phyloP scores from a whole-genome alignment of 1,140 invertebrate genomes.

The Cataglyphis hispanica region DNA sequence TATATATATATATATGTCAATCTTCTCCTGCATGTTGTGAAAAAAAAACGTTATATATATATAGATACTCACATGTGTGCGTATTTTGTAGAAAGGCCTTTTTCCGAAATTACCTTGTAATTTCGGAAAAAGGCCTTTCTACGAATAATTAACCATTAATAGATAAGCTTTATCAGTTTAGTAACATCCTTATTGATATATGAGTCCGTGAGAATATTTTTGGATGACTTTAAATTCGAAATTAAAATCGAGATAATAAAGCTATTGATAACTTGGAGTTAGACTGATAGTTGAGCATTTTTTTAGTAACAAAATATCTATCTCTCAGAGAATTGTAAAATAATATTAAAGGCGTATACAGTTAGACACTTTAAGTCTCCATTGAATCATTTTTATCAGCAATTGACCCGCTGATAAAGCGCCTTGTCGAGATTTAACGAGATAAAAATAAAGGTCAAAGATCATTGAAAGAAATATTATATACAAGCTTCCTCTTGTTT shows the following conservation, averaged over 20 bases:
- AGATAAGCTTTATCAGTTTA: neutral
- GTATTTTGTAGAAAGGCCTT: no score
- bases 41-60: slow-evolving; percentile 36
- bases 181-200: neutral
- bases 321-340: neutral
- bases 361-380: neutral
- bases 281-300: neutral
- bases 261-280: neutral
- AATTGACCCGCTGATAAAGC: neutral
- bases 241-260: neutral
- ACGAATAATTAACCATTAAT: neutral
- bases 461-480: neutral
- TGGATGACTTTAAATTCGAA: neutral
- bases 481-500: neutral
- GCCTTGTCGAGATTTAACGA: neutral
- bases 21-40: slow-evolving; percentile 63
- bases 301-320: neutral
- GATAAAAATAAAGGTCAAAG: no score
- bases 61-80: neutral
- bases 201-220: neutral
- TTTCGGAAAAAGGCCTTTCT: neutral
- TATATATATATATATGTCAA: slow-evolving; percentile 75
- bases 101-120: no score
- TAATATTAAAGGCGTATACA: neutral
- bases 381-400: slow-evolving; percentile 5